Evolutionary conservation across 1,140 invertebrate genomes (phyloP).

Genomic region (Chionoecetes opilio): DNA sequence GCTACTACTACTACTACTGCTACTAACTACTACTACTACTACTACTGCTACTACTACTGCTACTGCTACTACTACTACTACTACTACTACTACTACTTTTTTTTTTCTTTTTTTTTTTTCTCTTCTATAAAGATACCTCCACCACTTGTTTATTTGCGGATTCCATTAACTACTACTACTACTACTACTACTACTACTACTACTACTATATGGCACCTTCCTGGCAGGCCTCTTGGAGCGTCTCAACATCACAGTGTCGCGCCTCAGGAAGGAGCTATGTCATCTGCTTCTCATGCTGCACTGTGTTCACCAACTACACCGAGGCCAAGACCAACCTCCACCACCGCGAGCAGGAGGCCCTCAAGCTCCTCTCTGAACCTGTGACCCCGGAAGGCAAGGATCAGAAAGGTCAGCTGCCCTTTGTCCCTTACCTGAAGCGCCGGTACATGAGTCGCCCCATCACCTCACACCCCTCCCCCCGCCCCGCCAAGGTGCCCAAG

Average conservation of each 20-base stretch:
- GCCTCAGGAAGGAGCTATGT: slow-evolving; percentile 66
- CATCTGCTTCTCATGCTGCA: slow-evolving; percentile 65
- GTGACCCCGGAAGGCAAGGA: background rate
- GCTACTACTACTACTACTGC: background rate
- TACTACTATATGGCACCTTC: background rate
- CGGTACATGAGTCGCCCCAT: slow-evolving; percentile 45
- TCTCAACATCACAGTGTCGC: slow-evolving; percentile 66
- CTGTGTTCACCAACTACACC: slow-evolving; percentile 72
- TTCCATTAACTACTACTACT: too few species aligned
- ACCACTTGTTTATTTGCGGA: too few species aligned
- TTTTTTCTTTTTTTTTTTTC: background rate
- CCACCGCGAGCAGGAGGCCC: slow-evolving; percentile 44
- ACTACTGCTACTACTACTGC: background rate
- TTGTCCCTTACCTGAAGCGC: slow-evolving; percentile 70
- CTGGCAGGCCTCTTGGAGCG: slow-evolving; percentile 68
- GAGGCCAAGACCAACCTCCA: slow-evolving; percentile 63
- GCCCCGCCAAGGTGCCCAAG: slow-evolving; percentile 64
- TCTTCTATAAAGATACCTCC: too few species aligned
- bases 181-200: background rate
- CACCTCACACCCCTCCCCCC: background rate
- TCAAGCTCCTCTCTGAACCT: slow-evolving; percentile 70
- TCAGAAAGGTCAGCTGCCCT: slow-evolving; percentile 56
- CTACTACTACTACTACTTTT: background rate
- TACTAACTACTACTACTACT: too few species aligned
- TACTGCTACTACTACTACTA: too few species aligned